A percentile compares a stretch with the other conserved stretches of the same genome.
phyloP scores from a whole-genome alignment of 2,797 vertebrate genomes.

The Enteromius unitaeniatus region DNA sequence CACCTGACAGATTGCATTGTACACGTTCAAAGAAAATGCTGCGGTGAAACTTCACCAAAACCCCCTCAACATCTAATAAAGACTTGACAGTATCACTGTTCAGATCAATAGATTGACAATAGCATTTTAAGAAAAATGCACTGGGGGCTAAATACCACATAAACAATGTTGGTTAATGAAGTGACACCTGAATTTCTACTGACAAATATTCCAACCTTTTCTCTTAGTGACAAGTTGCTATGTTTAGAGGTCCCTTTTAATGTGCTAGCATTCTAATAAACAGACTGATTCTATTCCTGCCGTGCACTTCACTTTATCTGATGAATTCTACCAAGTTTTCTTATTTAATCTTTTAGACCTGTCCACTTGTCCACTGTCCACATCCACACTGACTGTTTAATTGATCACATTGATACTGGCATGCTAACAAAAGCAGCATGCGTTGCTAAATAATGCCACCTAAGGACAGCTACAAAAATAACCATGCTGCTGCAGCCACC shows the following conservation, averaged over 20 bases:
- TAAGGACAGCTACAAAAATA: slow-evolving; percentile 39
- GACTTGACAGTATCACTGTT: background rate
- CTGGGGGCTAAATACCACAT: background rate
- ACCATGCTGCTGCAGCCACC: background rate
- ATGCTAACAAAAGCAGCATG: slow-evolving; percentile 1
- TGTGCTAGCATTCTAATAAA: background rate
- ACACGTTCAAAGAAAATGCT: background rate
- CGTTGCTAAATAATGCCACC: slow-evolving; percentile 38
- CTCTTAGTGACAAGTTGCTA: background rate
- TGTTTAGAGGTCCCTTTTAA: background rate
- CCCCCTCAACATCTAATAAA: background rate
- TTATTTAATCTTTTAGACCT: background rate
- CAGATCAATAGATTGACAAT: background rate
- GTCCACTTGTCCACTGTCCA: background rate
- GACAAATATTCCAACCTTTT: background rate
- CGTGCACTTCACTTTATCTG: background rate
- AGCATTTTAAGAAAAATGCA: background rate
- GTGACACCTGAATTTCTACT: background rate
- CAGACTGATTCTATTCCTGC: background rate
- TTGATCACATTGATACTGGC: slow-evolving; percentile 13
- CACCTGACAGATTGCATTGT: background rate
- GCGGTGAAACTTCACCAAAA: background rate
- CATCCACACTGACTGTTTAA: background rate
- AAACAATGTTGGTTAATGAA: background rate
- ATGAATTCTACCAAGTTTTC: slow-evolving; percentile 1